Percentiles rank a stretch among this genome's conserved stretches.
These are phyloP conservation scores for Drosophila neonasuta DNA, from an alignment of 2,888 invertebrate species.

Conservation along the genomic window DNA sequence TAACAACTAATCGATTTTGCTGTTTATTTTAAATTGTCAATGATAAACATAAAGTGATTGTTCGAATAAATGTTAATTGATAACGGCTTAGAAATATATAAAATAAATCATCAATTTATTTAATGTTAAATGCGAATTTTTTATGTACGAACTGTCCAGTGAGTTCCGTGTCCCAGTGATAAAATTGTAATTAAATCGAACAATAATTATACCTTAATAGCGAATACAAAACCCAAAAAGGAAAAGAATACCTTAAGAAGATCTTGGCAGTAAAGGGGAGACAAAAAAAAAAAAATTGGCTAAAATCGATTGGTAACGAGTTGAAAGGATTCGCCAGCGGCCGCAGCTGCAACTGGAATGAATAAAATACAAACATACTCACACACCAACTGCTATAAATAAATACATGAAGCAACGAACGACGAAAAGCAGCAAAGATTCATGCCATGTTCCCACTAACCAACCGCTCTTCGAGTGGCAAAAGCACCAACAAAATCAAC, in stretches of 20 bases:
- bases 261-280: slow-evolving; percentile 2
- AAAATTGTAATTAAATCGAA: slow-evolving; percentile 9
- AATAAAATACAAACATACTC: slow-evolving; percentile 34
- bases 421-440: slow-evolving; percentile 52
- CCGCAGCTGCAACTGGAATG: slow-evolving; percentile 57
- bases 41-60: slow-evolving; percentile 13
- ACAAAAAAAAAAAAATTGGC: slow-evolving; percentile 21
- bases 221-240: slow-evolving; percentile 15
- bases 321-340: slow-evolving; percentile 61
- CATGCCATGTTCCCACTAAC: slow-evolving; percentile 76
- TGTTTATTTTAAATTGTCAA: slow-evolving; percentile 2
- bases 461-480: slow-evolving; percentile 74
- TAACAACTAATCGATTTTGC: slow-evolving; percentile 20
- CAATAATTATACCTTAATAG: slow-evolving; percentile 9
- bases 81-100: neutral
- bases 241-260: slow-evolving; percentile 9
- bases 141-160: neutral
- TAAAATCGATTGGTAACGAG: slow-evolving; percentile 44
- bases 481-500: slow-evolving; percentile 58
- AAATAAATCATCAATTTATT: neutral
- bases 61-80: neutral
- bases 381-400: slow-evolving; percentile 19
- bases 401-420: slow-evolving; percentile 58
- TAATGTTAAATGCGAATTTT: neutral
- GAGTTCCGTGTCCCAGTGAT: slow-evolving; percentile 11